phyloP scores from a whole-genome alignment of 2,888 invertebrate species.

The Uropetala carovei region DNA sequence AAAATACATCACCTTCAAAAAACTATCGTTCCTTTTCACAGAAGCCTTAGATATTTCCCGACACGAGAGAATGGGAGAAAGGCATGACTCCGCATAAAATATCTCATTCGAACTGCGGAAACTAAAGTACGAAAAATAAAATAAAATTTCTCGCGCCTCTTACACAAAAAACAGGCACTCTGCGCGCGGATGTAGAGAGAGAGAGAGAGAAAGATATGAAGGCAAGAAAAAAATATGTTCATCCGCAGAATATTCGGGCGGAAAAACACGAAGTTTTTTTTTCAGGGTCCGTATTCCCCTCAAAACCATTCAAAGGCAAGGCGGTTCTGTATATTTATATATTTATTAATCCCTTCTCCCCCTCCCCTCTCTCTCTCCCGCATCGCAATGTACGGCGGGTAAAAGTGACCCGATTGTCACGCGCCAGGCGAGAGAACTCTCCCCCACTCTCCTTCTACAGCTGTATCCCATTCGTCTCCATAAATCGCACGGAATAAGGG shows the following conservation, averaged over 20 bases:
- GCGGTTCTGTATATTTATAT: too few relatives aligned
- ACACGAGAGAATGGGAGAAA: neutral
- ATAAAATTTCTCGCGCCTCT: neutral
- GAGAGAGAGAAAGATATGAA: too few relatives aligned
- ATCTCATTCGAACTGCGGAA: conserved; percentile 20
- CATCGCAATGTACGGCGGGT: neutral
- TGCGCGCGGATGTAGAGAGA: neutral
- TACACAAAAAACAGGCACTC: neutral
- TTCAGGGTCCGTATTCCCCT: neutral
- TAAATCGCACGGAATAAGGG: neutral
- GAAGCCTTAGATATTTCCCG: neutral
- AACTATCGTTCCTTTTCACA: neutral
- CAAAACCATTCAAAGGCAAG: neutral
- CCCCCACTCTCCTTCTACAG: too few relatives aligned
- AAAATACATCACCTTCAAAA: neutral
- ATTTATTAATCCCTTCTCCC: too few relatives aligned
- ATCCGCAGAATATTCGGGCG: neutral
- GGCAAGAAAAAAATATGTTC: neutral
- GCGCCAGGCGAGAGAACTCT: neutral
- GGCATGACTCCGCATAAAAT: conserved; percentile 21
- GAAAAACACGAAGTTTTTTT: conserved; percentile 23
- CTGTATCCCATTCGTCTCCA: neutral
- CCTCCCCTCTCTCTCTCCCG: neutral
- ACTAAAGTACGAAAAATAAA: neutral
- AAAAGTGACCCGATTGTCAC: neutral